phyloP scores from a whole-genome alignment of 2,888 invertebrate species.

The Emmelina monodactyla region DNA sequence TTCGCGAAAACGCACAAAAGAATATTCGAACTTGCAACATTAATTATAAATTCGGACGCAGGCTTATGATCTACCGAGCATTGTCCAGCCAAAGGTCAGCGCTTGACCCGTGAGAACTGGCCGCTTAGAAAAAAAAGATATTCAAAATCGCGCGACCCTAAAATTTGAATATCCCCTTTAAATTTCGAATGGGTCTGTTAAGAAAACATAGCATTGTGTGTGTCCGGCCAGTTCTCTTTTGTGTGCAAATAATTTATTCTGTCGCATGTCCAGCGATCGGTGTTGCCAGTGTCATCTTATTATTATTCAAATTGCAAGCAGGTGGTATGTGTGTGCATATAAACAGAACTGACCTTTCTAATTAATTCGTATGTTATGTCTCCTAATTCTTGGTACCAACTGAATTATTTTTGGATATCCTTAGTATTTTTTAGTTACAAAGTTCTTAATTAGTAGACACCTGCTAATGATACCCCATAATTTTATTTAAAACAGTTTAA shows the following conservation, averaged over 20 bases:
- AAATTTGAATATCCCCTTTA: slow-evolving; percentile 60
- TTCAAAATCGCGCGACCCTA: slow-evolving; percentile 51
- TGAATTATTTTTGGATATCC: no score
- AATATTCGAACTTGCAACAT: slow-evolving; percentile 35
- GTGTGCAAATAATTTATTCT: slow-evolving; percentile 48
- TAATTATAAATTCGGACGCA: slow-evolving; percentile 59
- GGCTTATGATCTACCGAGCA: slow-evolving; percentile 36
- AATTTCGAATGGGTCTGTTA: slow-evolving; percentile 25
- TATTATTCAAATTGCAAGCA: slow-evolving; percentile 51
- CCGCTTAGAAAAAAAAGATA: slow-evolving; percentile 28
- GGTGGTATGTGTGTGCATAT: slow-evolving; percentile 30
- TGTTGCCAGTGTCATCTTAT: slow-evolving; percentile 38
- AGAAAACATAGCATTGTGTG: slow-evolving; percentile 51
- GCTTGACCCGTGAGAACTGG: slow-evolving; percentile 62
- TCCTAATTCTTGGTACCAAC: no score
- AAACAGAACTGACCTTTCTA: slow-evolving; percentile 49
- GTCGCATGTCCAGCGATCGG: slow-evolving; percentile 31
- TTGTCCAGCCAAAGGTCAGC: slow-evolving; percentile 54
- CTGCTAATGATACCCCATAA: no score
- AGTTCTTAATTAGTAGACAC: no score
- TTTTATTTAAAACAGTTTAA: no score
- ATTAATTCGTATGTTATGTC: no score
- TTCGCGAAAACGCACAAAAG: slow-evolving; percentile 48
- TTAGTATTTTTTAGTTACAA: no score
- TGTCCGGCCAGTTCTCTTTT: slow-evolving; percentile 33